Percentiles rank a stretch among this genome's conserved stretches.
Conservation (phyloP, 2,797 vertebrate species). For the Dendrocincla tyrannina region DNA sequence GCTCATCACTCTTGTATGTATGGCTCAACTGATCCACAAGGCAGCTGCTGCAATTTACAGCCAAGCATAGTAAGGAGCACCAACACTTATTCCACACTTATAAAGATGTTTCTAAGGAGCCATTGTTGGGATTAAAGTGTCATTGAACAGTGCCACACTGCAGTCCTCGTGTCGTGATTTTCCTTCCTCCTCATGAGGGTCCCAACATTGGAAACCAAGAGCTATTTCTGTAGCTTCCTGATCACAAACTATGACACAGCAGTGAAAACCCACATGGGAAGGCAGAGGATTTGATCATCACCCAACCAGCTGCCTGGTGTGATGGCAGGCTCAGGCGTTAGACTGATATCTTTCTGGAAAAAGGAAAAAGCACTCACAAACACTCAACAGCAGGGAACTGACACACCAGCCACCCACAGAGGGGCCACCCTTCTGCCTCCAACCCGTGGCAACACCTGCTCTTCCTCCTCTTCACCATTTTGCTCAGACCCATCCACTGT, state of each 20-base stretch:
- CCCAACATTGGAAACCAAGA: fast-evolving
- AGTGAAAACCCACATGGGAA: constrained; percentile 6
- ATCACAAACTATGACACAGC: background rate
- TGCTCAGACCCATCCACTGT: background rate
- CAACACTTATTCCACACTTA: background rate
- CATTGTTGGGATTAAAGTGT: background rate
- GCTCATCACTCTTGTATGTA: background rate
- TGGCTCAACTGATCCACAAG: background rate
- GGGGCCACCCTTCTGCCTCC: background rate
- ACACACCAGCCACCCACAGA: background rate
- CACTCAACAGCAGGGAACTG: constrained; percentile 10
- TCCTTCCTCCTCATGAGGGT: background rate
- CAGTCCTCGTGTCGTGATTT: background rate
- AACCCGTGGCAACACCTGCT: constrained; percentile 27
- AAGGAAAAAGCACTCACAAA: background rate
- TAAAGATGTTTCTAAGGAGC: background rate
- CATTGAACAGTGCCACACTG: background rate
- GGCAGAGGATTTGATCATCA: background rate
- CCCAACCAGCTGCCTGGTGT: background rate
- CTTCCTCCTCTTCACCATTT: background rate
- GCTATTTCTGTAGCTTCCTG: background rate
- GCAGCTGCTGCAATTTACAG: background rate
- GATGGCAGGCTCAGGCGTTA: background rate
- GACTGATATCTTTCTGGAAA: background rate
- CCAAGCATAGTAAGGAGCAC: background rate